Conservation (phyloP, 2,113 vertebrate genomes). For the Ictalurus furcatus region DNA sequence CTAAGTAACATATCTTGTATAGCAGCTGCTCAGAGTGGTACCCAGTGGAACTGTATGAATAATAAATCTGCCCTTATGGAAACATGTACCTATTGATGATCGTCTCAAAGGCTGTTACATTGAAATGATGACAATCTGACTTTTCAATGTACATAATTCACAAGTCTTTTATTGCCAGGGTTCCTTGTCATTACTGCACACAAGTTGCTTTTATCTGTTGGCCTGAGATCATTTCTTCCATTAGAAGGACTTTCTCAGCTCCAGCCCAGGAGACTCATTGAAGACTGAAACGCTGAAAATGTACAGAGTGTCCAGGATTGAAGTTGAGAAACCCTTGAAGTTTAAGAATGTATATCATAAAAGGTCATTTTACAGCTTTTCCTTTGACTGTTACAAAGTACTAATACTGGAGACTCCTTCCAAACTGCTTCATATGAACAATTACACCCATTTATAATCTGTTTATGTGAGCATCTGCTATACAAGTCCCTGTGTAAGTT, state of each 20-base stretch:
- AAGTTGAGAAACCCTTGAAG: too few species aligned
- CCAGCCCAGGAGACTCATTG: background rate
- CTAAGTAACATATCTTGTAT: background rate
- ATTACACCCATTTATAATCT: too few species aligned
- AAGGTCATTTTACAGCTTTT: background rate
- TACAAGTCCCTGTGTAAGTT: background rate
- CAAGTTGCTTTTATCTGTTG: background rate
- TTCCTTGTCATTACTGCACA: conserved; percentile 3
- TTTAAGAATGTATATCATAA: too few species aligned
- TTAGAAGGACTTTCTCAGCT: background rate
- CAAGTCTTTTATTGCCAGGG: background rate
- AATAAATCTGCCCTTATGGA: conserved; percentile 3
- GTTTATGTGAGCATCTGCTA: background rate
- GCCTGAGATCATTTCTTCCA: background rate
- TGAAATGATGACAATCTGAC: background rate
- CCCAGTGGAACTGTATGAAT: background rate
- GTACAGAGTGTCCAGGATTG: too few species aligned
- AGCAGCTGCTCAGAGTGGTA: conserved; percentile 4
- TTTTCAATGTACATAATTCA: background rate
- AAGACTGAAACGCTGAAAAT: too few species aligned
- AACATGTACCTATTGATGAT: background rate
- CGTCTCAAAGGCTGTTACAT: background rate
- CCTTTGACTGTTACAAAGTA: background rate
- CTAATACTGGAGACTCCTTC: background rate
- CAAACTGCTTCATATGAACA: background rate